These are phyloP conservation scores for Sitta carolinensis DNA, from an alignment of 2,797 vertebrate species.

Conservation along the genomic window DNA sequence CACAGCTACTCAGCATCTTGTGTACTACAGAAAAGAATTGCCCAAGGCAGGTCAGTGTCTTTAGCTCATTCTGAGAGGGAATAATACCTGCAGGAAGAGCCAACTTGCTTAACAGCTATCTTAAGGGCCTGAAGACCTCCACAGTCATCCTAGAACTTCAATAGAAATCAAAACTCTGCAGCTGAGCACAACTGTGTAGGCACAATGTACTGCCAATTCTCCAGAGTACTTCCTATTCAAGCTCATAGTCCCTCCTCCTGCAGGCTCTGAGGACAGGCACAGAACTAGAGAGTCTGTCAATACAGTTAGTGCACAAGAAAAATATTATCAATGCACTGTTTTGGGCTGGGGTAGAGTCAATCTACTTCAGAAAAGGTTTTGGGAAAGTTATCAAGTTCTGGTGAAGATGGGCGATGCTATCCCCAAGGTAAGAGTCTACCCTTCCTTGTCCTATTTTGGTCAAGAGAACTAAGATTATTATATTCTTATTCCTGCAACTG, in stretches of 20 bases:
- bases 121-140: background rate
- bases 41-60: background rate
- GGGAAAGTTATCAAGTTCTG: background rate
- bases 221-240: background rate
- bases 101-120: background rate
- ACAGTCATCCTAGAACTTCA: background rate
- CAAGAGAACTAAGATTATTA: background rate
- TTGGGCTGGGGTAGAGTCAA: background rate
- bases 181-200: background rate
- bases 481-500: background rate
- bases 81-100: background rate
- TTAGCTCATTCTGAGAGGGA: background rate
- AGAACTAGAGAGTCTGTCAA: rapidly evolving
- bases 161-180: background rate
- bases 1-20: background rate
- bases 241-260: background rate
- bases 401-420: background rate
- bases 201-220: background rate
- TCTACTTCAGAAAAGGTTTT: background rate
- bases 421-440: background rate
- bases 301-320: background rate
- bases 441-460: background rate
- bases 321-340: background rate
- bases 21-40: background rate
- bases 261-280: background rate